Base-by-base conservation (phyloP, 2,888 invertebrate species). In the Gymnosoma rotundatum region DNA sequence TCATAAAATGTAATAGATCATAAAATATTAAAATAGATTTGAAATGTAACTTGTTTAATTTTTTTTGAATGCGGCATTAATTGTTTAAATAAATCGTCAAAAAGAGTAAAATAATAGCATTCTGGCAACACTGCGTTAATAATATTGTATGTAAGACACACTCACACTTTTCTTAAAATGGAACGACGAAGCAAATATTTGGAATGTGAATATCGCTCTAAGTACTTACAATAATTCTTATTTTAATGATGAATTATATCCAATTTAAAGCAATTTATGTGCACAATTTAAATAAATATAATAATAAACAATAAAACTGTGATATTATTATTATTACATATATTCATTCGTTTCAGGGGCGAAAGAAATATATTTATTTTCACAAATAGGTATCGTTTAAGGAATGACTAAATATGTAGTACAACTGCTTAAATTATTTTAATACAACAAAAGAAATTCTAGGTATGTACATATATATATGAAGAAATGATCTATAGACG, bases 211-310 rank as follows among this genome's bases (percentile, higher is more conserved):
- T 67, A 48, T 61, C 20, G 50, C 42, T 74, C 38, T 54, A 64
- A 74, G 67, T 66, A 52, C 48, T 69, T 60, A 16, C 50, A 67
- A 79, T 73, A 52, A 61, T 66, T 66, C 32, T 66, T 80, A 48
- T 60, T 74, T 66, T 73, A 60, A 63, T 79, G 58, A 73, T 66
- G 45, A 38, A 72, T 67, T 61, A 38, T 67, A 67, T 67, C 74
- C 67, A 81, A 81, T 75, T 74, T 75, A 74, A 81, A 64, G 74
- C 48, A 81, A 70, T 81, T 78, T 78, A 70, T 75, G 56, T 75
- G 67, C 61, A 50, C 67, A 81, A 61, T 69, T 69, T 45, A 42
- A 42, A 42, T 45, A 42, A 42, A 42, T 42, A 78, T 78, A 67
- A 32, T 32, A 32, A 54, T 69, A 78, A 74, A 75, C 9, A 56